Evolutionary conservation across 2,888 invertebrate genomes (phyloP), one percentile per base, ranked within the genome.

Genomic region (Drosophila lutescens): DNA sequence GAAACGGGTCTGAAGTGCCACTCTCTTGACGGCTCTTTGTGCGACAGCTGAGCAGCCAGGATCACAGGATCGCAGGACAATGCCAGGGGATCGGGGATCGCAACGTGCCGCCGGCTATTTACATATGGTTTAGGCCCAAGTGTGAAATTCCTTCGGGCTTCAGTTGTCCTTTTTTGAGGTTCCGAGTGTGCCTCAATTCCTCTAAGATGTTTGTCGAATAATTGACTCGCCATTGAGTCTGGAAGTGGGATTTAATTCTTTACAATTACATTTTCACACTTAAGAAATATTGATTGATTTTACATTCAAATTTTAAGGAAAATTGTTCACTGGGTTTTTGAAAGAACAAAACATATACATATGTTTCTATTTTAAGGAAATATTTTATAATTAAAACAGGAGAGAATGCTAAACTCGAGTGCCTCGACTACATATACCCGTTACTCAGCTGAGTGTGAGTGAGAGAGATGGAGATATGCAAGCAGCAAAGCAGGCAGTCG

Each of bases 41-140:
- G 50, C 79, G 59, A 81, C 81, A 82, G 87, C 82, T 82, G 85
- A 82, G 78, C 61, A 82, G 78, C 61, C 30, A 56, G 56, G 46
- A 55, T 61, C 61, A 26, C 49, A 44, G 34, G 38, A 73, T 61
- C 36, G 26, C 46, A 49, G 34, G 40, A 77, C 68, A 69, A 68
- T 58, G 55, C 23, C 30, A 6, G 8, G 36, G 44, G 13, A 10
- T 44, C 49, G 2, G 17, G 46, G 63, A 62, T 38, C 38, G 47
- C 17, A 17, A 38, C 12, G n/a, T 55, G 41, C 54, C 30, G 71
- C 7, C 17, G 49, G 43, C 51, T 63, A 71, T 86, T 81, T 78
- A 78, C 69, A 86, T 84, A 66, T 63, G 65, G 43, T 40, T 76
- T 54, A 62, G 68, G 13, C 36, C 41, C 46, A 80, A 74, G 86